A percentile compares a stretch with the other conserved stretches of the same genome.
phyloP scores from a whole-genome alignment of 1,140 invertebrate species.

The Catajapyx aquilonaris region DNA sequence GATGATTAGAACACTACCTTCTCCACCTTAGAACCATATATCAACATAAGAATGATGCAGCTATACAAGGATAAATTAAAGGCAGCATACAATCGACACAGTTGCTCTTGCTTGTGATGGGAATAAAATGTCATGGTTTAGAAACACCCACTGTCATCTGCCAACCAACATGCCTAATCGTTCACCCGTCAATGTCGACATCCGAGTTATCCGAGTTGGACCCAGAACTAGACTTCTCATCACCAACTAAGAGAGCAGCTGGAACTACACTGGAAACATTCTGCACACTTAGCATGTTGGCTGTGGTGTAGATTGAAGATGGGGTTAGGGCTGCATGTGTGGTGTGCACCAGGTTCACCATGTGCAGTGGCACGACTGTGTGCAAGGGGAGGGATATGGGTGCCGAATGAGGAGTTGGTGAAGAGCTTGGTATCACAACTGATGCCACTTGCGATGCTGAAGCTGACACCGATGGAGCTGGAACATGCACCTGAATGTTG shows the following conservation, averaged over 20 bases:
- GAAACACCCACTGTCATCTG: too few relatives aligned
- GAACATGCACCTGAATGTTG: slow-evolving; percentile 5
- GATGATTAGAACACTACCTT: too few relatives aligned
- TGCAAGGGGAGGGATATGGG: neutral
- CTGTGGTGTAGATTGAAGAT: neutral
- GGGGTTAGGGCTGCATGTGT: too few relatives aligned
- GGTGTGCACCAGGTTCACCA: slow-evolving; percentile 15
- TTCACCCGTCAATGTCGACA: slow-evolving; percentile 26
- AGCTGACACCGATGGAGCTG: slow-evolving; percentile 1
- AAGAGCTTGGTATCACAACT: neutral
- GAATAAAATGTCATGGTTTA: too few relatives aligned
- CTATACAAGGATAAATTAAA: too few relatives aligned
- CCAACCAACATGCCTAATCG: slow-evolving; percentile 19
- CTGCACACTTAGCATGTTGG: slow-evolving; percentile 17
- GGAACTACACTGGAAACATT: slow-evolving; percentile 25
- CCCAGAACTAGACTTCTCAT: slow-evolving; percentile 23
- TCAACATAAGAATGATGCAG: too few relatives aligned
- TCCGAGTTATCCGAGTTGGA: slow-evolving; percentile 24
- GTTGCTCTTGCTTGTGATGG: too few relatives aligned
- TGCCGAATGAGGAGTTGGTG: neutral
- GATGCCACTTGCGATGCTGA: neutral
- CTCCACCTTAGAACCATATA: too few relatives aligned
- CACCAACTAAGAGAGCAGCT: slow-evolving; percentile 24
- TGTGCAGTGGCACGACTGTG: neutral
- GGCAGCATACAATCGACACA: too few relatives aligned